phyloP scores from a whole-genome alignment of 2,797 vertebrate species.

The Tokudaia tokunoshimensis region DNA sequence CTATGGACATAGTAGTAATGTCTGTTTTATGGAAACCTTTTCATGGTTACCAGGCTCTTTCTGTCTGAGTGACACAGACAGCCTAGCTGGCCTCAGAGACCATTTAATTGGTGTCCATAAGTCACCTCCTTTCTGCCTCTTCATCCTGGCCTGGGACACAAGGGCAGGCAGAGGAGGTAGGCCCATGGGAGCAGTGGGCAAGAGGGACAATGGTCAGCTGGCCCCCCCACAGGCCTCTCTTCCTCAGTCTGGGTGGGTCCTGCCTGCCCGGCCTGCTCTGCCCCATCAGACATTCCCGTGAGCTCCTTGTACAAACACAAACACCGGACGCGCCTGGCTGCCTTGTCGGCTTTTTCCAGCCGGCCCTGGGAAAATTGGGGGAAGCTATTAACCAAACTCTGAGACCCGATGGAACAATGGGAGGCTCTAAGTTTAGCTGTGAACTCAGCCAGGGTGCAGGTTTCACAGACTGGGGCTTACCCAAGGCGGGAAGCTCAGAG shows the following conservation, averaged over 20 bases:
- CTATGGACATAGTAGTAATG: not conserved
- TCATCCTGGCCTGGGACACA: not conserved
- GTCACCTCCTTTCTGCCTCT: conserved; percentile 64
- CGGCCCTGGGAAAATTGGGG: conserved; percentile 91
- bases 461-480: conserved; percentile 88
- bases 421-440: conserved; percentile 94
- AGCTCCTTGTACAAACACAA: conserved; percentile 94
- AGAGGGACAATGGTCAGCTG: conserved; percentile 67
- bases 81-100: conserved; percentile 47
- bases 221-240: conserved; percentile 65
- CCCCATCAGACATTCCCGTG: conserved; percentile 84
- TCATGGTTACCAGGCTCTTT: conserved; percentile 54
- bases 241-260: conserved; percentile 83
- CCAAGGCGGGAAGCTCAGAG: conserved; percentile 88
- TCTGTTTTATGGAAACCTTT: not conserved
- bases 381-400: conserved; percentile 95
- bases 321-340: conserved; percentile 98
- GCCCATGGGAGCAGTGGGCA: conserved; percentile 49
- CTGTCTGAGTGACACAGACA: not conserved
- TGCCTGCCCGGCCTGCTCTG: conserved; percentile 86
- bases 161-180: conserved; percentile 77
- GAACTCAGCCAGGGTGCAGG: conserved; percentile 88
- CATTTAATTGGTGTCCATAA: conserved; percentile 62
- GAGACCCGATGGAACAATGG: conserved; percentile 93
- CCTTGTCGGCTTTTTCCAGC: conserved; percentile 94